Base-by-base conservation (phyloP, 2,113 vertebrate genomes). In the Montifringilla adamsi region DNA sequence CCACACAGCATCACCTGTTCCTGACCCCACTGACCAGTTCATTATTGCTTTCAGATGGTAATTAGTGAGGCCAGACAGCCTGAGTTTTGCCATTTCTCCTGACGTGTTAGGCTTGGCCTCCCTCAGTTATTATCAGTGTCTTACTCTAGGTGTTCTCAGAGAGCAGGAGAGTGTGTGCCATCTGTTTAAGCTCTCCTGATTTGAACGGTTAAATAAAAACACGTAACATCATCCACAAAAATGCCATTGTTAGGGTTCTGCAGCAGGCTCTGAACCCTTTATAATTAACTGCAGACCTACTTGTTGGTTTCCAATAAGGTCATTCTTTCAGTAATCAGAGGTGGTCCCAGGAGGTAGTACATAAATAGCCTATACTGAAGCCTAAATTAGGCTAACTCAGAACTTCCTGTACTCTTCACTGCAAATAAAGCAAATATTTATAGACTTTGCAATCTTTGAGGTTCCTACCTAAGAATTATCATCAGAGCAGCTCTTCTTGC, bases 241-340 rank as follows among this genome's bases (percentile, higher is more conserved):
- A 95, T 79, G 85, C 88, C 93, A 95, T 96, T 85, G 83, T 97
- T 95, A 89, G 76, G 79, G 53, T 35, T 93, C 79, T 73, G 79
- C 92, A 93, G 87, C 21, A 24, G 77, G 82, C 84, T 85, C 76
- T 92, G 93, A 93, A 78, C 84, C 73, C 92, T 94, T 96, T 90
- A 92, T 94, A 97, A 97, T 97, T 94, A 97, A 96, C 91, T 96
- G 74, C 92, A 97, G 96, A 90, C 64, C 87, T 87, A 62, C 91
- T 96, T 94, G 92, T 80, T 95, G 90, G 90, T 93, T 97, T 96
- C 97, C 97, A 97, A 91, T 95, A 97, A 96, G 95, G 95, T 95
- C 94, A 94, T 37, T 96, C 95, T 90, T 93, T 93, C 63, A 93
- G 79, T 94, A 96, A 97, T 96, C 92, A 97, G 87, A 95, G 93